These are phyloP conservation scores for Pterostichus niger DNA, from an alignment of 2,888 invertebrate species.

Conservation along the genomic window DNA sequence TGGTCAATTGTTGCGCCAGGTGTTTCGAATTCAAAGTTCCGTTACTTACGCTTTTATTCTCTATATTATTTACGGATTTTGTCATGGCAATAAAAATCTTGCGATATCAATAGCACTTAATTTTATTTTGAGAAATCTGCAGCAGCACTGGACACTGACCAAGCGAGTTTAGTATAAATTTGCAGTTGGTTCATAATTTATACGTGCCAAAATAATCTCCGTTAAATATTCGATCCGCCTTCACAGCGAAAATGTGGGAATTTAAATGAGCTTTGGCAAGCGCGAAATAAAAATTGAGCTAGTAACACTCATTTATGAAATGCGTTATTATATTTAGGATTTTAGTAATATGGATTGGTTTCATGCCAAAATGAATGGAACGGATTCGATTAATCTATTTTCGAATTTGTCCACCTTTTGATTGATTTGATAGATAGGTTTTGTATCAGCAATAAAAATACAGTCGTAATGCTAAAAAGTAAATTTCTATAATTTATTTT, in stretches of 20 bases:
- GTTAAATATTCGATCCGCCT: constrained; percentile 46
- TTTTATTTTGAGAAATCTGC: constrained; percentile 48
- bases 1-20: constrained; percentile 41
- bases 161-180: constrained; percentile 45
- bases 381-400: too few species aligned
- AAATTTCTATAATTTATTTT: not conserved
- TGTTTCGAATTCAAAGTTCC: constrained; percentile 22
- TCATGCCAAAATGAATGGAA: too few species aligned
- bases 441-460: too few species aligned
- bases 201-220: constrained; percentile 50
- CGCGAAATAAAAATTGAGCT: constrained; percentile 13
- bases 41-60: not conserved
- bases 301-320: constrained; percentile 47
- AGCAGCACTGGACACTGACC: constrained; percentile 20
- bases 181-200: constrained; percentile 3
- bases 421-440: too few species aligned
- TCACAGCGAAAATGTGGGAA: constrained; percentile 24
- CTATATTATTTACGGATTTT: constrained; percentile 44
- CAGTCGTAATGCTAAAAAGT: too few species aligned
- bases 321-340: constrained; percentile 38
- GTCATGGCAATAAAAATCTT: constrained; percentile 46
- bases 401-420: too few species aligned
- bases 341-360: constrained; percentile 5
- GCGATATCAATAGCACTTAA: constrained; percentile 44
- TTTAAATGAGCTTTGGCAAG: constrained; percentile 46